Evolutionary conservation across 2,113 vertebrate species (phyloP).

Genomic region (Prionailurus bengalensis): DNA sequence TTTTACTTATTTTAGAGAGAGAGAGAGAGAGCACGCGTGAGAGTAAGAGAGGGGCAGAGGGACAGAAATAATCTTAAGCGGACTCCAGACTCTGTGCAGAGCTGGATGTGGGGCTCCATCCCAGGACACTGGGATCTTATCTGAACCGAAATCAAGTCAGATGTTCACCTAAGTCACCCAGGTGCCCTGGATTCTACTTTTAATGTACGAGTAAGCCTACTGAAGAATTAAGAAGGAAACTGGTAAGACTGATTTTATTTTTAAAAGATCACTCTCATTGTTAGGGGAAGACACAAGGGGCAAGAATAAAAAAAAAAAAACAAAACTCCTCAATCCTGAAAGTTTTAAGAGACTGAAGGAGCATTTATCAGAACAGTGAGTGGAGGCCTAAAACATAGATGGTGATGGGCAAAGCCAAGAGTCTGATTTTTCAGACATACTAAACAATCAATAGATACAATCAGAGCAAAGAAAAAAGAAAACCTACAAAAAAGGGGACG

Average conservation of each 20-base stretch:
- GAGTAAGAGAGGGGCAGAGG: too few species aligned
- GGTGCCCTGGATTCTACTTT: background rate
- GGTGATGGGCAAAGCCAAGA: background rate
- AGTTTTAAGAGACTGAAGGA: background rate
- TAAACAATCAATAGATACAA: background rate
- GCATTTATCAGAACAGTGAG: too few species aligned
- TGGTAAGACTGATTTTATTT: background rate
- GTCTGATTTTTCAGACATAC: conserved; percentile 10
- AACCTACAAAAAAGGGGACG: background rate
- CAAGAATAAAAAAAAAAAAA: background rate
- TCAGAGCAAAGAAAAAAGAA: background rate
- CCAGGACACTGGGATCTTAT: too few species aligned
- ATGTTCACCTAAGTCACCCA: too few species aligned
- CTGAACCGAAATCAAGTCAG: too few species aligned
- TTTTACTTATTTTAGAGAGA: background rate
- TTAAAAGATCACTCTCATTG: background rate
- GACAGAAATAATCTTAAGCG: too few species aligned
- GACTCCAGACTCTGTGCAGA: too few species aligned
- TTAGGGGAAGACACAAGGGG: background rate
- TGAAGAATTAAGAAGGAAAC: conserved; percentile 30
- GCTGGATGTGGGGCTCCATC: too few species aligned
- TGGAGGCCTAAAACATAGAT: background rate
- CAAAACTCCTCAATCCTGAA: background rate
- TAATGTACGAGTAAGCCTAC: background rate
- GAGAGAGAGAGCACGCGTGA: too few species aligned